Conservation (phyloP, 2,888 invertebrate genomes). For the Epicampocera succincta region DNA sequence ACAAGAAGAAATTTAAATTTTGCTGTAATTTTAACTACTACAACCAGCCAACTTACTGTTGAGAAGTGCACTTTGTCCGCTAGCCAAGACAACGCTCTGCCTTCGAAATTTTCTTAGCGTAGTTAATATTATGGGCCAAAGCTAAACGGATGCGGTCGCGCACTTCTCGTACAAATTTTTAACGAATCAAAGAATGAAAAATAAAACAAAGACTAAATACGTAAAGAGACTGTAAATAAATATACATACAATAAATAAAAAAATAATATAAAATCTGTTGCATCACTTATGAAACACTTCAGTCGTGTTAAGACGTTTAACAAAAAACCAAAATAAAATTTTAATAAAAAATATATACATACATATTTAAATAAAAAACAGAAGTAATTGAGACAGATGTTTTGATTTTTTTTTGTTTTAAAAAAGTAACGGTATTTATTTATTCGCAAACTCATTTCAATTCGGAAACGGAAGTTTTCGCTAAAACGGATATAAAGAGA, state of each 20-base stretch:
- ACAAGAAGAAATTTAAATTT: slow-evolving; percentile 31
- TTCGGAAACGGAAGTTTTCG: slow-evolving; percentile 45
- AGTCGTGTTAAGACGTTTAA: slow-evolving; percentile 79
- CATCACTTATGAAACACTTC: slow-evolving; percentile 82
- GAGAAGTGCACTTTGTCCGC: slow-evolving; percentile 45
- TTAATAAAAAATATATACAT: slow-evolving; percentile 24
- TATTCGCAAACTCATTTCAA: neutral
- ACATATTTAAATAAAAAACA: neutral
- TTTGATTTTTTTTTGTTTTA: neutral
- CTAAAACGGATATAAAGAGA: slow-evolving; percentile 9
- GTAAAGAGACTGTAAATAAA: slow-evolving; percentile 64
- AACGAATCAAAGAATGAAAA: slow-evolving; percentile 57
- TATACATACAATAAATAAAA: slow-evolving; percentile 46
- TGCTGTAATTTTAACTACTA: slow-evolving; percentile 44
- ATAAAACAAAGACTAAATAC: slow-evolving; percentile 54
- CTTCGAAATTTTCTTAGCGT: slow-evolving; percentile 25
- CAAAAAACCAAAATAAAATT: slow-evolving; percentile 62
- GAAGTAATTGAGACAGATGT: neutral
- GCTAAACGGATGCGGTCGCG: slow-evolving; percentile 74
- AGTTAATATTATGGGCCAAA: slow-evolving; percentile 64
- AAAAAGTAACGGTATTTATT: slow-evolving; percentile 19
- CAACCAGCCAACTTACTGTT: slow-evolving; percentile 5
- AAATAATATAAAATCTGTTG: slow-evolving; percentile 81
- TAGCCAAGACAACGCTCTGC: slow-evolving; percentile 5
- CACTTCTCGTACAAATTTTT: slow-evolving; percentile 75